Conservation (phyloP, 2,797 vertebrate species). For the Geotrypetes seraphini region DNA sequence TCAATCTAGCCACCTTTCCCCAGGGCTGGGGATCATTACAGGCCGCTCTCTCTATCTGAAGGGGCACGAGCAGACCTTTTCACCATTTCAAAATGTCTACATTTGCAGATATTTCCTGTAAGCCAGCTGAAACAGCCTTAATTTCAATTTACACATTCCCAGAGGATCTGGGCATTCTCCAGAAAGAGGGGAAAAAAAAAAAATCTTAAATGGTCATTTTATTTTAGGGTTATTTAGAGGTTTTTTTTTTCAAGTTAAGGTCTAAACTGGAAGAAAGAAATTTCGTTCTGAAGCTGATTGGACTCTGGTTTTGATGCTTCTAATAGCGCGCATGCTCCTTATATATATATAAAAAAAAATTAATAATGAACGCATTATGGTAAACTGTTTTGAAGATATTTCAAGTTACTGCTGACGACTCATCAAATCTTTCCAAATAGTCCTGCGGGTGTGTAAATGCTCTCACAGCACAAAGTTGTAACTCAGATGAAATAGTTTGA, state of each 20-base stretch:
- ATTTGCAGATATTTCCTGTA: conserved; percentile 99
- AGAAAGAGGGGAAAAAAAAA: conserved; percentile 86
- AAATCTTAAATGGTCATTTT: conserved; percentile 30
- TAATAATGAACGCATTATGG: conserved; percentile 38
- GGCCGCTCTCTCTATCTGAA: conserved; percentile 88
- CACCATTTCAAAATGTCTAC: conserved; percentile 83
- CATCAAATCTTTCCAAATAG: conserved; percentile 10
- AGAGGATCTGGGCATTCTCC: conserved; percentile 74
- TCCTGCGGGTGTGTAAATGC: conserved; percentile 1
- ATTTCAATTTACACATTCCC: conserved; percentile 98
- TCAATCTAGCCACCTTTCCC: conserved; percentile 75
- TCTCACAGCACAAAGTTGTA: conserved; percentile 4
- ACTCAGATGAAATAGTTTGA: conserved; percentile 7
- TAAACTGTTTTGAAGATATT: conserved; percentile 33
- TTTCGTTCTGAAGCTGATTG: conserved; percentile 61
- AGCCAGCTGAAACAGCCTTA: conserved; percentile 88
- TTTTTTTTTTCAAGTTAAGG: conserved; percentile 50
- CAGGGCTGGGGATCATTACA: conserved; percentile 82
- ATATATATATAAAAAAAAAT: too few species aligned
- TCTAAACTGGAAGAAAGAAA: conserved; percentile 60
- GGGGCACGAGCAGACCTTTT: conserved; percentile 97
- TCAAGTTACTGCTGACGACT: conserved; percentile 18
- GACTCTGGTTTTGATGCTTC: conserved; percentile 65
- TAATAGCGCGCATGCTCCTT: conserved; percentile 57
- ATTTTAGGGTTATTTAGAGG: too few species aligned